phyloP scores from a whole-genome alignment of 2,113 vertebrate species.

The Phalacrocorax aristotelis region DNA sequence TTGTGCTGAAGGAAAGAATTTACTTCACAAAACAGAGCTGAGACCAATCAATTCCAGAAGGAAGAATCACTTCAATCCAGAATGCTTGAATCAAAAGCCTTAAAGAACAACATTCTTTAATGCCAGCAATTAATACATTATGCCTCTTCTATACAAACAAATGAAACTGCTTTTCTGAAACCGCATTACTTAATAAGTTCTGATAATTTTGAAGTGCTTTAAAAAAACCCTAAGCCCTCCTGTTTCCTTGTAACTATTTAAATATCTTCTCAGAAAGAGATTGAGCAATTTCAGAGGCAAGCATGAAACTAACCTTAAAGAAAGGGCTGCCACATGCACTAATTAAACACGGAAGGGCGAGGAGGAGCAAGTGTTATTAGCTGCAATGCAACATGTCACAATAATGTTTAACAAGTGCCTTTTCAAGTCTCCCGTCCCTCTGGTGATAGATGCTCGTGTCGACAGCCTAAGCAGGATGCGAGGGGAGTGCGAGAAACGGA shows the following conservation, averaged over 20 bases:
- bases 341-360: background rate
- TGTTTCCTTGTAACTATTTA: background rate
- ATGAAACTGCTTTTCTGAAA: background rate
- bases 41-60: conserved; percentile 53
- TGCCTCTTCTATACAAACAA: background rate
- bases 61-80: conserved; percentile 45
- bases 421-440: background rate
- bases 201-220: background rate
- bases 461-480: background rate
- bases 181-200: background rate
- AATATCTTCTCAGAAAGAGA: background rate
- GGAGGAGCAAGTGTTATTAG: background rate
- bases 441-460: background rate
- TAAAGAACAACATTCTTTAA: background rate
- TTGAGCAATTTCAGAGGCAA: background rate
- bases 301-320: background rate
- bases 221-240: fast-evolving
- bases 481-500: background rate
- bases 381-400: background rate
- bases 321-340: background rate
- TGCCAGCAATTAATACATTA: background rate
- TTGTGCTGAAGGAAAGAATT: conserved; percentile 26
- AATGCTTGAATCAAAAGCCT: background rate
- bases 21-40: background rate
- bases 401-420: background rate